phyloP scores from a whole-genome alignment of 2,113 vertebrate species.

The Equus przewalskii region DNA sequence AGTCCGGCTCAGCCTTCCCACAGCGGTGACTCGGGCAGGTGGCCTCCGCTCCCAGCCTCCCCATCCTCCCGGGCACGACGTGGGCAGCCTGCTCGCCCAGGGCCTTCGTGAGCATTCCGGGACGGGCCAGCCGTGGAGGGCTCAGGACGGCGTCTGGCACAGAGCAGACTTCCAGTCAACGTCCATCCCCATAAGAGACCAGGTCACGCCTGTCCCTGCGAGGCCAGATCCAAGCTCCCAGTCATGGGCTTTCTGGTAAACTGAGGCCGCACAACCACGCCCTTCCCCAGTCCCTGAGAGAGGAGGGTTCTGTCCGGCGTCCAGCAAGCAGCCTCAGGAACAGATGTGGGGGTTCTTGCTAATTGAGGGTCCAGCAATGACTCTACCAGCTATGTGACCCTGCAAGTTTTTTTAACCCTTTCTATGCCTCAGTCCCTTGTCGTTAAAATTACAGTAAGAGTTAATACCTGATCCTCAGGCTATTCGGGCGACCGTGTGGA shows the following conservation, averaged over 20 bases:
- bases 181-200: background rate
- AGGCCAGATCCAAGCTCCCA: background rate
- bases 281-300: background rate
- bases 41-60: background rate
- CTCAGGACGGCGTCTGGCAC: background rate
- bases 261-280: background rate
- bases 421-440: background rate
- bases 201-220: background rate
- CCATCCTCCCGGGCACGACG: background rate
- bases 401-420: background rate
- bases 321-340: background rate
- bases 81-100: background rate
- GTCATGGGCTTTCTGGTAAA: background rate
- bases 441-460: slow-evolving; percentile 15
- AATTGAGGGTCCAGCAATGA: background rate
- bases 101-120: background rate
- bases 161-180: background rate
- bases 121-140: background rate
- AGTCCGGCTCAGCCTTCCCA: background rate
- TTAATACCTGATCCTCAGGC: background rate
- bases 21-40: background rate
- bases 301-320: background rate
- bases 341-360: background rate
- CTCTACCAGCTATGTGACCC: background rate
- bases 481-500: background rate